These are phyloP conservation scores for Drosophila sechellia DNA, from an alignment of 1,140 invertebrate species.

Conservation along the genomic window DNA sequence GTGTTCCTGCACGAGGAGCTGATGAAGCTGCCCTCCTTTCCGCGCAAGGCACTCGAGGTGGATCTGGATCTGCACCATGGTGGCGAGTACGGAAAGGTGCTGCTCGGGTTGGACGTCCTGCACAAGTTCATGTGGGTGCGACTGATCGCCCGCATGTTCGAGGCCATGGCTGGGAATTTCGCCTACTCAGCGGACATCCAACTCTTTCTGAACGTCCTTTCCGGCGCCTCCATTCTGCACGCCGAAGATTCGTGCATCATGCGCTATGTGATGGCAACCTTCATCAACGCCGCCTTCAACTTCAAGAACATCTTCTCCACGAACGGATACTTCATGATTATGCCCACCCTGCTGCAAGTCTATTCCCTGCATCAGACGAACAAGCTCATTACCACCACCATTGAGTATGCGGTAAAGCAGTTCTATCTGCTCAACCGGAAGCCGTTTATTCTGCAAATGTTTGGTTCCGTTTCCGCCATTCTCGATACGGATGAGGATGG, in stretches of 20 bases:
- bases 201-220: slow-evolving; percentile 98
- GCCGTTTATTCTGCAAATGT: slow-evolving; percentile 99
- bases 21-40: slow-evolving; percentile 99
- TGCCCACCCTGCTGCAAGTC: slow-evolving; percentile 97
- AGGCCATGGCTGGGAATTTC: slow-evolving; percentile 99
- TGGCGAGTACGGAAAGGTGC: slow-evolving; percentile 95
- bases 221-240: slow-evolving; percentile 98
- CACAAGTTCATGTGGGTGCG: slow-evolving; percentile 99
- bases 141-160: slow-evolving; percentile 98
- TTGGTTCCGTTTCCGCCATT: slow-evolving; percentile 98
- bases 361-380: slow-evolving; percentile 99
- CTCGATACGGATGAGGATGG: slow-evolving; percentile 96
- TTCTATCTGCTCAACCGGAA: slow-evolving; percentile 99
- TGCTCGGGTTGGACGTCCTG: slow-evolving; percentile 96
- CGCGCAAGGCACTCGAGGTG: slow-evolving; percentile 98
- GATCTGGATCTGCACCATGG: slow-evolving; percentile 97
- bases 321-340: slow-evolving; percentile 98
- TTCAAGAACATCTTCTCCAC: slow-evolving; percentile 99
- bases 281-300: slow-evolving; percentile 98
- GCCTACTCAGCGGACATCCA: slow-evolving; percentile 99
- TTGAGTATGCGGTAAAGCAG: slow-evolving; percentile 99
- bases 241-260: slow-evolving; percentile 98
- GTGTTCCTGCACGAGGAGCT: slow-evolving; percentile 99
- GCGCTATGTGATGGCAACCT: slow-evolving; percentile 97
- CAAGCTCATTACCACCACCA: slow-evolving; percentile 95